Evolutionary conservation across 2,888 invertebrate species (phyloP).

Genomic region (Ormyrus rosae): DNA sequence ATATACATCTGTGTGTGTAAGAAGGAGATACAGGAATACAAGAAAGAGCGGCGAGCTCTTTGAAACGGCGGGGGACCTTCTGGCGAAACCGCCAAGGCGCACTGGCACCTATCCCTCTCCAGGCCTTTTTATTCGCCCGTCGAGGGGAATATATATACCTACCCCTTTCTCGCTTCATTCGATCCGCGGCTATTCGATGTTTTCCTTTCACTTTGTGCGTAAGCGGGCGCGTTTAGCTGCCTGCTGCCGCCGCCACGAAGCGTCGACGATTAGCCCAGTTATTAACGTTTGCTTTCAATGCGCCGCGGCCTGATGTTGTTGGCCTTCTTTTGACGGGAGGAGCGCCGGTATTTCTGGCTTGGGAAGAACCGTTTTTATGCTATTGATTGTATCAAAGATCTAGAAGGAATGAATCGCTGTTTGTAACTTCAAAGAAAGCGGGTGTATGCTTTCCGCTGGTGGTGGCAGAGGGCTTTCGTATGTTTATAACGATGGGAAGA

Average conservation of each 20-base stretch:
- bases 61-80: slow-evolving; percentile 51
- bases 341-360: neutral
- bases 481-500: too few relatives aligned
- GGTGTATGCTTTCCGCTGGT: neutral
- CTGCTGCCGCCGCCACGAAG: slow-evolving; percentile 11
- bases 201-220: slow-evolving; percentile 39
- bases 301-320: neutral
- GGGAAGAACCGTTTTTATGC: neutral
- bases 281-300: slow-evolving; percentile 49
- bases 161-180: too few relatives aligned
- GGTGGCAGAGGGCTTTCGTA: too few relatives aligned
- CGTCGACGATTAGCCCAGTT: slow-evolving; percentile 34
- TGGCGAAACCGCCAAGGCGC: slow-evolving; percentile 39
- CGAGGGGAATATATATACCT: neutral
- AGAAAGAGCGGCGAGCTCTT: slow-evolving; percentile 46
- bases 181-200: slow-evolving; percentile 4
- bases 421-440: too few relatives aligned
- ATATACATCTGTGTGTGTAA: neutral
- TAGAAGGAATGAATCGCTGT: neutral
- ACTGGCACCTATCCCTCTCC: slow-evolving; percentile 15
- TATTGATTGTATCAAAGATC: neutral
- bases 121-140: slow-evolving; percentile 15
- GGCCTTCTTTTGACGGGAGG: neutral
- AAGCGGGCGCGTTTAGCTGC: slow-evolving; percentile 7
- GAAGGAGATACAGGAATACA: slow-evolving; percentile 20